Evolutionary conservation across 64 coral and sea anemone species (phyloP).

Genomic region (Hydrozoanthus tunicans): DNA sequence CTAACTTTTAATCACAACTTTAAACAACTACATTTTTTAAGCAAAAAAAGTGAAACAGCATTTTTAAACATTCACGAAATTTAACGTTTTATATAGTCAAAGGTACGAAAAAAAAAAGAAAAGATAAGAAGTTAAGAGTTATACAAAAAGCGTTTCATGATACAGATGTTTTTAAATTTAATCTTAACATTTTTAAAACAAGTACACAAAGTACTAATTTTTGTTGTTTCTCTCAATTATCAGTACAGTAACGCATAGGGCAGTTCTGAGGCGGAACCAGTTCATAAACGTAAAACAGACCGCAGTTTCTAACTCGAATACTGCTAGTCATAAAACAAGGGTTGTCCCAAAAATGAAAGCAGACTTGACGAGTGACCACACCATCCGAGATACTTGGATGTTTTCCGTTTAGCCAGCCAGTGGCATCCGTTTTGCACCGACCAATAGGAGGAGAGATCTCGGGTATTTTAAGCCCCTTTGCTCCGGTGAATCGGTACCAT

Average conservation of each 20-base stretch:
- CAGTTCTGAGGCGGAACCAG: conserved; percentile 36
- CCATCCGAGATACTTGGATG: conserved; percentile 40
- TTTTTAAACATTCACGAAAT: too few relatives aligned
- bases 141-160: too few relatives aligned
- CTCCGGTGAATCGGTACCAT: conserved; percentile 77
- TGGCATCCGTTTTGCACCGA: conserved; percentile 47
- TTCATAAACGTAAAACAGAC: conserved; percentile 63
- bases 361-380: conserved; percentile 48
- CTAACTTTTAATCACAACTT: too few relatives aligned
- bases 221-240: too few relatives aligned
- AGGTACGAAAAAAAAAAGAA: too few relatives aligned
- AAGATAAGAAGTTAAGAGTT: too few relatives aligned
- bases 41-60: too few relatives aligned
- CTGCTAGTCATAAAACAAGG: conserved; percentile 28
- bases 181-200: too few relatives aligned
- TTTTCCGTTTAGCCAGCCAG: conserved; percentile 62
- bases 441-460: not conserved
- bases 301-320: conserved; percentile 57
- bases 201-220: too few relatives aligned
- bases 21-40: too few relatives aligned
- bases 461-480: conserved; percentile 47
- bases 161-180: too few relatives aligned
- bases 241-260: conserved; percentile 44
- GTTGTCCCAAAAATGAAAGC: conserved; percentile 45
- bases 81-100: too few relatives aligned